phyloP scores from a whole-genome alignment of 2,797 vertebrate species.

The Ispidina lecontei region DNA sequence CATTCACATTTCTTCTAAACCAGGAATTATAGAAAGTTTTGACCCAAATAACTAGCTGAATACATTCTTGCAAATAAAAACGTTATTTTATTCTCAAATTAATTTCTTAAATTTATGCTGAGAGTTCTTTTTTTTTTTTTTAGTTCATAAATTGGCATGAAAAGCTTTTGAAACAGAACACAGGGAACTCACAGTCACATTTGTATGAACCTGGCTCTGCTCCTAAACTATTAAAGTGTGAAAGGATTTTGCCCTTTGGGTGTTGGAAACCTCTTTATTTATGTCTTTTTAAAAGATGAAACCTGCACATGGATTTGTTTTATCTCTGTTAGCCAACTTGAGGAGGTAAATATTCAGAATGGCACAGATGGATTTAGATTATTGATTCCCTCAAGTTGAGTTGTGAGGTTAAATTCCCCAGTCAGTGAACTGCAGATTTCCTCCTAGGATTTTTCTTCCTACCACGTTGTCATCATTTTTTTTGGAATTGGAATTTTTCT shows the following conservation, averaged over 20 bases:
- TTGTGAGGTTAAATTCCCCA: not conserved
- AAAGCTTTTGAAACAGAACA: not conserved
- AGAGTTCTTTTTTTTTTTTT: not conserved
- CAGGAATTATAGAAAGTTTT: not conserved
- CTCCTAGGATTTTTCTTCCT: not conserved
- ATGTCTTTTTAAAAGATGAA: not conserved
- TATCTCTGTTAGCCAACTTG: not conserved
- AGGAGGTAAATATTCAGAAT: constrained; percentile 23
- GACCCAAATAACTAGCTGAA: not conserved
- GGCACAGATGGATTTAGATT: not conserved
- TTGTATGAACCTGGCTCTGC: not conserved
- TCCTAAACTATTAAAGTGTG: constrained; percentile 7
- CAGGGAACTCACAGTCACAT: not conserved
- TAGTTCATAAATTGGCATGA: not conserved
- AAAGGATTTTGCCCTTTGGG: constrained; percentile 19
- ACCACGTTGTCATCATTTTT: not conserved
- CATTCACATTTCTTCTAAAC: not conserved
- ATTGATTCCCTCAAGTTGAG: not conserved
- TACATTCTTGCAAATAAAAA: not conserved
- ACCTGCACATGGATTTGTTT: not conserved
- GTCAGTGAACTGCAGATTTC: not conserved
- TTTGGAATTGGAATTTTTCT: not conserved
- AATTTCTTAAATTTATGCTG: not conserved
- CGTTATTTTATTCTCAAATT: not conserved
- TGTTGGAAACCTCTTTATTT: constrained; percentile 12